These are phyloP conservation scores for Goniozus legneri DNA, from an alignment of 1,140 invertebrate species.

Conservation along the genomic window DNA sequence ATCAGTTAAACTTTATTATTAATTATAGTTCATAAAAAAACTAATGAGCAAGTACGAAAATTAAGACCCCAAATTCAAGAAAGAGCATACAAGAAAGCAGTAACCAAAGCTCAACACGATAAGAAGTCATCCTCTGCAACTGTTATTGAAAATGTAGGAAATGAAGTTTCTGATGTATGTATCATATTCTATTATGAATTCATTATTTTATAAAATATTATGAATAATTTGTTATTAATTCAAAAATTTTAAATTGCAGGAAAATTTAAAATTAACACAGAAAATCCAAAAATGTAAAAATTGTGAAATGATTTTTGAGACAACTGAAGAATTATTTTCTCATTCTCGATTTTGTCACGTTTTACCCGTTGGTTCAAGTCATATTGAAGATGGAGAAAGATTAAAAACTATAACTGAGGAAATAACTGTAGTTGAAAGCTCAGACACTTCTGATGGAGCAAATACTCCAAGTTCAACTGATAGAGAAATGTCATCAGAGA, in stretches of 20 bases:
- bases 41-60: slow-evolving; percentile 60
- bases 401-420: too few species aligned
- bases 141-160: neutral
- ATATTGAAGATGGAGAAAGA: too few species aligned
- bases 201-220: too few species aligned
- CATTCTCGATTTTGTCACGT: slow-evolving; percentile 57
- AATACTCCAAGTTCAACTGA: too few species aligned
- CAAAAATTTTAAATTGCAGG: slow-evolving; percentile 55
- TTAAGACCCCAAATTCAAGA: slow-evolving; percentile 59
- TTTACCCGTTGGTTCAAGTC: too few species aligned
- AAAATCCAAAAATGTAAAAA: slow-evolving; percentile 61
- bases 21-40: slow-evolving; percentile 53
- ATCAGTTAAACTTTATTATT: neutral
- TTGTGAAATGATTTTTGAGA: slow-evolving; percentile 66
- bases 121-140: neutral
- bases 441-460: too few species aligned
- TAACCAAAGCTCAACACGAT: slow-evolving; percentile 8
- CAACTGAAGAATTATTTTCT: slow-evolving; percentile 62
- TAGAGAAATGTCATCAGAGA: too few species aligned
- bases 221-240: slow-evolving; percentile 3
- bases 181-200: neutral
- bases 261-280: slow-evolving; percentile 58
- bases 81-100: slow-evolving; percentile 41
- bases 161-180: neutral
- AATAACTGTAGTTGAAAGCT: too few species aligned